These are phyloP conservation scores for Formica selysi DNA, from an alignment of 1,140 invertebrate genomes.

Conservation along the genomic window DNA sequence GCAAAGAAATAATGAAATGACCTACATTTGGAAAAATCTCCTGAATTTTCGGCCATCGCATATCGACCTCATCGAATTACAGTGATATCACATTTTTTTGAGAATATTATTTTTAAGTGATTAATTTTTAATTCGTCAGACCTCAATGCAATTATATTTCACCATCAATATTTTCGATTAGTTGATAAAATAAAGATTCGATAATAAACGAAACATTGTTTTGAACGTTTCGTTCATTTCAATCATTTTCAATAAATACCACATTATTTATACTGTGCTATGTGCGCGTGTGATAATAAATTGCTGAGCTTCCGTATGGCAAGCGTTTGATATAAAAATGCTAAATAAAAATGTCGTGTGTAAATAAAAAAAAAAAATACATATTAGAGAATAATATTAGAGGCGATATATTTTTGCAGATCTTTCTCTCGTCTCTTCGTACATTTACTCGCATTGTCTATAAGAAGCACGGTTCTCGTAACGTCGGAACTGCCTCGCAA, in stretches of 20 bases:
- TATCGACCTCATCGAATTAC: not conserved
- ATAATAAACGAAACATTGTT: constrained; percentile 12
- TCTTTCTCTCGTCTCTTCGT: not conserved
- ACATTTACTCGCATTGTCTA: not conserved
- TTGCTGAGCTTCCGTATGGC: not conserved
- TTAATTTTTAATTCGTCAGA: constrained; percentile 29
- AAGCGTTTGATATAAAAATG: not conserved
- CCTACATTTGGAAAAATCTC: not conserved
- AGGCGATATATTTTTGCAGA: not conserved
- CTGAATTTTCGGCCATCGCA: not conserved
- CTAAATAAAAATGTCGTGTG: not conserved
- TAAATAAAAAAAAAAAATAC: not conserved
- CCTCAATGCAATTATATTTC: not conserved
- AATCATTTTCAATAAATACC: constrained; percentile 18
- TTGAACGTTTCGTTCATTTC: not conserved
- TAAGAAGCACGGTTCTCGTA: not conserved
- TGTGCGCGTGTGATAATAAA: not conserved
- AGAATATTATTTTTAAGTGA: not conserved
- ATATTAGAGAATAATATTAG: not conserved
- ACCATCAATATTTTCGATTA: not conserved
- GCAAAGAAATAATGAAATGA: not conserved
- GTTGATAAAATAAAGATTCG: constrained; percentile 7
- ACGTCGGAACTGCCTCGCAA: not conserved
- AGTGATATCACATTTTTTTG: not conserved
- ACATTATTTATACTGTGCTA: constrained; percentile 22